phyloP scores from a whole-genome alignment of 1,140 invertebrate genomes.

The Trichonephila clavata region DNA sequence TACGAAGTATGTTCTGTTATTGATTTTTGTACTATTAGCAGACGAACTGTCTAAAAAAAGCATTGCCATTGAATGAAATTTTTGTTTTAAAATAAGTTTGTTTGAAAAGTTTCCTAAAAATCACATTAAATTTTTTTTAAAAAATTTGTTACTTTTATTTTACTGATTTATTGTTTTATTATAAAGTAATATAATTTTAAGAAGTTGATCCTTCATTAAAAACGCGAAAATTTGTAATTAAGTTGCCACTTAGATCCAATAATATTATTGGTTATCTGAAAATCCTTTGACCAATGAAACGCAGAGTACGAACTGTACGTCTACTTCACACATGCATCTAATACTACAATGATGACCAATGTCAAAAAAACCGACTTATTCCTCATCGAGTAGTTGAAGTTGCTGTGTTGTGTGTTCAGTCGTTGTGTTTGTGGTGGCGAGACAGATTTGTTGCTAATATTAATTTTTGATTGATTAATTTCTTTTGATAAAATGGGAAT shows the following conservation, averaged over 20 bases:
- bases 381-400: background rate
- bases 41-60: no score
- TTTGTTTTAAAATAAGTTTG: no score
- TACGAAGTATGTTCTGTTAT: no score
- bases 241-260: background rate
- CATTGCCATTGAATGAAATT: no score
- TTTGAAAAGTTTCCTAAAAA: no score
- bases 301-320: background rate
- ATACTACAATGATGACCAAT: constrained; percentile 9
- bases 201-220: no score
- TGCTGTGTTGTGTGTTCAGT: background rate
- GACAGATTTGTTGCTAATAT: background rate
- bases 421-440: background rate
- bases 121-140: no score
- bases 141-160: no score
- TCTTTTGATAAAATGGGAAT: constrained; percentile 23
- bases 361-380: background rate
- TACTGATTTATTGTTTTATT: no score
- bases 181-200: no score
- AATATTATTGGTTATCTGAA: background rate
- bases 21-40: no score
- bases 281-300: background rate
- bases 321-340: background rate
- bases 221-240: no score
- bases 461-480: background rate